phyloP scores from a whole-genome alignment of 2,797 vertebrate genomes.

The Smutsia temminckii region DNA sequence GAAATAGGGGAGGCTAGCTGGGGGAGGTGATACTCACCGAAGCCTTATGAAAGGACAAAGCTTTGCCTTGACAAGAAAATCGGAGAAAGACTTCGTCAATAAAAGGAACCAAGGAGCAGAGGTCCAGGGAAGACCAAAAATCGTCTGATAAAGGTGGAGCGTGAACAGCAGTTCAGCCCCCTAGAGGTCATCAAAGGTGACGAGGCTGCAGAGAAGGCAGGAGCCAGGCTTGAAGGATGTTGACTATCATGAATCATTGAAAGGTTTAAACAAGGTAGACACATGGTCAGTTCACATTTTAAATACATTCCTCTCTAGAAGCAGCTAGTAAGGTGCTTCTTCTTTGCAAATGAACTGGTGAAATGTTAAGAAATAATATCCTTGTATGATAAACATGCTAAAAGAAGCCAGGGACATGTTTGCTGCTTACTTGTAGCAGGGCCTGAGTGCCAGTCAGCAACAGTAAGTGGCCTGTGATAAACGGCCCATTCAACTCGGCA shows the following conservation, averaged over 20 bases:
- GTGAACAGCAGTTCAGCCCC: background rate
- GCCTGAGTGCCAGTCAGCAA: conserved; percentile 51
- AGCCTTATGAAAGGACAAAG: background rate
- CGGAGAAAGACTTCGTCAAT: background rate
- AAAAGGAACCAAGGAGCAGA: background rate
- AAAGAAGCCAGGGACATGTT: background rate
- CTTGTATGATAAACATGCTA: background rate
- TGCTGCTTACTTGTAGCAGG: conserved; percentile 12
- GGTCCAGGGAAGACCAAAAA: background rate
- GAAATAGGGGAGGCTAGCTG: background rate
- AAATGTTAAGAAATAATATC: background rate
- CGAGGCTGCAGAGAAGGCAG: background rate
- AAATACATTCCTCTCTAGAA: background rate
- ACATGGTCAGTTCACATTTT: conserved; percentile 7
- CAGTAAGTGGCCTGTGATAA: conserved; percentile 73
- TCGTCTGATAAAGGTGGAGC: background rate
- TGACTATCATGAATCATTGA: background rate
- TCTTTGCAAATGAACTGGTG: background rate
- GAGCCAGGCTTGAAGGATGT: background rate
- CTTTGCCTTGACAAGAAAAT: background rate
- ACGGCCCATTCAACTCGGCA: conserved; percentile 69
- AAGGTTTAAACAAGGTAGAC: background rate
- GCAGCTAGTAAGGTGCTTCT: background rate
- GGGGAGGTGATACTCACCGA: background rate
- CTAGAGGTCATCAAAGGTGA: background rate